These are phyloP conservation scores for Masticophis lateralis DNA, from an alignment of 2,797 vertebrate genomes.

Conservation along the genomic window DNA sequence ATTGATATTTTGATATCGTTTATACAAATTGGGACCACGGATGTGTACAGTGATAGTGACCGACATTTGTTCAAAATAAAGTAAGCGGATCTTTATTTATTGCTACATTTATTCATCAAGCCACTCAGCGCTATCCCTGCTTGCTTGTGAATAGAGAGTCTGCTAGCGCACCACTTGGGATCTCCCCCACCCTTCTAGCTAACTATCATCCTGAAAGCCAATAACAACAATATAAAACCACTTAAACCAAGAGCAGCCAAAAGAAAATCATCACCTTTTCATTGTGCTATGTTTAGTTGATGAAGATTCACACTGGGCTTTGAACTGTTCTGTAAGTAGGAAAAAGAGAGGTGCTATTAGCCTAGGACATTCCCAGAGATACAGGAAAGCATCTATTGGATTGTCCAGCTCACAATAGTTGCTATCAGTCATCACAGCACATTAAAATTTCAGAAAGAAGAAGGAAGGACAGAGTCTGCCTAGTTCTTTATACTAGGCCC, in stretches of 20 bases:
- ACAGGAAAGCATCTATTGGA: background rate
- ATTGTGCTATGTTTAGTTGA: background rate
- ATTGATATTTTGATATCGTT: background rate
- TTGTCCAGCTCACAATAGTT: background rate
- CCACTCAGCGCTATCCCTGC: background rate
- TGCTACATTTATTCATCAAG: background rate
- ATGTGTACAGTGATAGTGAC: background rate
- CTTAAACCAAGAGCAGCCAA: background rate
- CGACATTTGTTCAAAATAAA: background rate
- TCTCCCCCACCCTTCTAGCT: background rate
- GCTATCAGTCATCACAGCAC: background rate
- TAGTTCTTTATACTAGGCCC: slow-evolving; percentile 4
- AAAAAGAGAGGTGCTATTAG: background rate
- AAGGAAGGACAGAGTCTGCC: background rate
- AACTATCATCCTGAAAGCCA: background rate
- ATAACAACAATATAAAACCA: background rate
- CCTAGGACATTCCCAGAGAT: background rate
- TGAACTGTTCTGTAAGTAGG: background rate
- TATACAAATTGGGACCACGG: background rate
- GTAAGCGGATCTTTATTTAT: background rate
- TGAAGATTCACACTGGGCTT: background rate
- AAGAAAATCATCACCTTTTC: background rate
- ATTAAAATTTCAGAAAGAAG: background rate
- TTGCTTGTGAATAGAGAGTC: background rate
- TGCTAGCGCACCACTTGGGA: background rate